These are phyloP conservation scores for Zygothrica quintamaculata DNA, from an alignment of 2,888 invertebrate genomes.

Conservation along the genomic window DNA sequence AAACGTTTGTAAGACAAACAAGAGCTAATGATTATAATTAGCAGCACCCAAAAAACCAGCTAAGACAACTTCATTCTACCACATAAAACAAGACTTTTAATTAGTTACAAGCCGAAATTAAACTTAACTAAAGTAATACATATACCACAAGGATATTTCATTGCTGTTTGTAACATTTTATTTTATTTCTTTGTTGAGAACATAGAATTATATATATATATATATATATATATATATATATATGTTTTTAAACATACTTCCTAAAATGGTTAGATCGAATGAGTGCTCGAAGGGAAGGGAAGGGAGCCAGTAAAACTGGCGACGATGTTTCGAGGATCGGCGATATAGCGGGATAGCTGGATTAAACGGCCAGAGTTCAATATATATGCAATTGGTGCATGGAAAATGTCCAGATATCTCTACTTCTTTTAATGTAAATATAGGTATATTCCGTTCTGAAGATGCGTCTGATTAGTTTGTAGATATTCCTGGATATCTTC, in stretches of 20 bases:
- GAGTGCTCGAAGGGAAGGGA: conserved; percentile 49
- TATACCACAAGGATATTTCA: conserved; percentile 3
- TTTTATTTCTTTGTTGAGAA: conserved; percentile 39
- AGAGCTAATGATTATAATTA: conserved; percentile 11
- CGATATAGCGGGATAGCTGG: conserved; percentile 92
- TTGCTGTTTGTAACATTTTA: conserved; percentile 22
- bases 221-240: too few species aligned
- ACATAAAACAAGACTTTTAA: too few species aligned
- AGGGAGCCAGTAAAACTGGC: conserved; percentile 70
- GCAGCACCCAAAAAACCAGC: neutral
- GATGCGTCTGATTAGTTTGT: conserved; percentile 87
- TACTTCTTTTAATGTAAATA: conserved; percentile 95
- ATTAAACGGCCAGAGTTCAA: conserved; percentile 94
- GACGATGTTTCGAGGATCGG: conserved; percentile 84
- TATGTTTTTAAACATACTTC: too few species aligned
- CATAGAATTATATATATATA: conserved; percentile 24
- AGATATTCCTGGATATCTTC: conserved; percentile 97
- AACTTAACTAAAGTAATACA: neutral
- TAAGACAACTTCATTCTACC: too few species aligned
- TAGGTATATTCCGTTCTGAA: conserved; percentile 86
- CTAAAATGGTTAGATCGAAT: conserved; percentile 79
- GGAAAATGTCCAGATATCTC: conserved; percentile 89
- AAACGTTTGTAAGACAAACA: conserved; percentile 15
- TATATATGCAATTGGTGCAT: conserved; percentile 91
- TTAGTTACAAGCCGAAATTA: too few species aligned